Conservation (phyloP, 2,113 vertebrate genomes). For the Bufo bufo region DNA sequence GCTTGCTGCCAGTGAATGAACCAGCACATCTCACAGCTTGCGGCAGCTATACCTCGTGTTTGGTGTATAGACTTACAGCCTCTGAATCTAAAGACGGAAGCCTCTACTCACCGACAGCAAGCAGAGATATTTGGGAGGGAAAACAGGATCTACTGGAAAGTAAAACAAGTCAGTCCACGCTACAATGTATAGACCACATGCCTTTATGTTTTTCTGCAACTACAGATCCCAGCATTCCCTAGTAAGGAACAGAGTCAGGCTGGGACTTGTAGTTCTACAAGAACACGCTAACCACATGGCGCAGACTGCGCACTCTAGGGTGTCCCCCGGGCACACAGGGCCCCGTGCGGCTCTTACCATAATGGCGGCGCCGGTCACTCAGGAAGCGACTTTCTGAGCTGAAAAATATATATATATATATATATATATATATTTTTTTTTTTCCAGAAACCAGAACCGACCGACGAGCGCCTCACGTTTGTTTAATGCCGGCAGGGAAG, state of each 20-base stretch:
- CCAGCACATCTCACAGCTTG: too few relatives aligned
- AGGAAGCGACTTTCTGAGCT: background rate
- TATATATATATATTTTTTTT: too few relatives aligned
- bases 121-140: too few relatives aligned
- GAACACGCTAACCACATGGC: background rate
- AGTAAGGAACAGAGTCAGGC: background rate
- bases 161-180: background rate
- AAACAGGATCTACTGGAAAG: too few relatives aligned
- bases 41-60: too few relatives aligned
- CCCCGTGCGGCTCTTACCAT: background rate
- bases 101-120: too few relatives aligned
- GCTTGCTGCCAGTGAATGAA: too few relatives aligned
- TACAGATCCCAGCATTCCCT: background rate
- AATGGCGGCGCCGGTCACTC: background rate
- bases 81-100: background rate
- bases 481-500: conserved; percentile 12
- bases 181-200: too few relatives aligned
- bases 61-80: too few relatives aligned
- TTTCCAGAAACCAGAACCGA: too few relatives aligned
- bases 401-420: too few relatives aligned
- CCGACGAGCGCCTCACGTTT: conserved; percentile 16
- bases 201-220: background rate
- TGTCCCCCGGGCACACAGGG: too few relatives aligned
- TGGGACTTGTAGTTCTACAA: background rate
- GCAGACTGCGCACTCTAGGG: background rate